Conservation (phyloP, 2,888 invertebrate genomes). For the Griposia aprilina region DNA sequence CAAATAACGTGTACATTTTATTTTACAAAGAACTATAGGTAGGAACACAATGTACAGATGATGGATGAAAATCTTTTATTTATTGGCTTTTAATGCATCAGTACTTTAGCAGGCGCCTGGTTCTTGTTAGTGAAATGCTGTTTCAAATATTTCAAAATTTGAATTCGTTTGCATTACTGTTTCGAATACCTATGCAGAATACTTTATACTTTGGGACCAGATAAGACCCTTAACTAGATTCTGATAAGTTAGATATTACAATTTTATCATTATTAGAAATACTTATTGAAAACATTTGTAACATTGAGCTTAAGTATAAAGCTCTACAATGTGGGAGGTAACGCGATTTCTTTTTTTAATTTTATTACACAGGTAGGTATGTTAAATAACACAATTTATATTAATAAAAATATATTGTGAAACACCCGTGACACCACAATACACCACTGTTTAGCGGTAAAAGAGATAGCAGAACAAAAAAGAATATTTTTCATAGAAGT, state of each 20-base stretch:
- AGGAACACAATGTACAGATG: not conserved
- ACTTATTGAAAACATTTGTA: not conserved
- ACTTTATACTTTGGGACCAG: not conserved
- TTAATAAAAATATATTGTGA: not conserved
- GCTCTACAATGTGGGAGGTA: not conserved
- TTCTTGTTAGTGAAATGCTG: not conserved
- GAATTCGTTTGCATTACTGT: not conserved
- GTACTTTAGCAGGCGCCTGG: too few relatives aligned
- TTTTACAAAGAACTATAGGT: not conserved
- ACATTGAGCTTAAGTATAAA: not conserved
- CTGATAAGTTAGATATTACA: not conserved
- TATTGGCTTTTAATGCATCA: not conserved
- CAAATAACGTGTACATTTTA: not conserved
- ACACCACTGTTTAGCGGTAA: not conserved
- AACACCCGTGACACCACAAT: not conserved
- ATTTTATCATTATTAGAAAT: not conserved
- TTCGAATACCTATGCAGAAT: too few relatives aligned
- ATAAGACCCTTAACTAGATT: not conserved
- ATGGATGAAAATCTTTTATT: not conserved
- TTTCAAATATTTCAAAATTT: not conserved
- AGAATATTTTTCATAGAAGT: not conserved
- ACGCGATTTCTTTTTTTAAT: not conserved
- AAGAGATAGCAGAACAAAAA: not conserved
- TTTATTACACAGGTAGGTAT: not conserved
- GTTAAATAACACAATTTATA: not conserved